These are phyloP conservation scores for Leucophora obtusa DNA, from an alignment of 2,888 invertebrate species.

Conservation along the genomic window DNA sequence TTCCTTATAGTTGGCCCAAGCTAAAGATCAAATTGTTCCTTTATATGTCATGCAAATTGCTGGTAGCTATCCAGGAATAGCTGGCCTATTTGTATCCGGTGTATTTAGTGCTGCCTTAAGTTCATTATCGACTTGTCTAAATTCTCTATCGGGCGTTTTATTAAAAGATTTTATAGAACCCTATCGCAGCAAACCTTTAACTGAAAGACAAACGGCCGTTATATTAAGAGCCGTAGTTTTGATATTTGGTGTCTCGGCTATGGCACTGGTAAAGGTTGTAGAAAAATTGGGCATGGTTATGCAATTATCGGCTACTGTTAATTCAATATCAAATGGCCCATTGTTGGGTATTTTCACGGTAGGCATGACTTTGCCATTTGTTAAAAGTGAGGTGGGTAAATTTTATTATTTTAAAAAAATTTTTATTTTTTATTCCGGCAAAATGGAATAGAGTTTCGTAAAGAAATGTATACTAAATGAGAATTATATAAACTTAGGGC, in stretches of 20 bases:
- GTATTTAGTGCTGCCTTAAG: constrained; percentile 93
- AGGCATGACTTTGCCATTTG: constrained; percentile 83
- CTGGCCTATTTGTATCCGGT: constrained; percentile 92
- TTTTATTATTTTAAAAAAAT: neutral
- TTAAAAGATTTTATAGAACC: constrained; percentile 88
- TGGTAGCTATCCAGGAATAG: constrained; percentile 86
- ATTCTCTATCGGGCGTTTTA: constrained; percentile 88
- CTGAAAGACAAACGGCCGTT: constrained; percentile 80
- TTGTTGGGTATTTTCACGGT: constrained; percentile 85
- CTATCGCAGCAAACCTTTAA: constrained; percentile 80
- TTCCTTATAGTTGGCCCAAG: constrained; percentile 82
- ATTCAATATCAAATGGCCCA: constrained; percentile 83
- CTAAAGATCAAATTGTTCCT: constrained; percentile 89
- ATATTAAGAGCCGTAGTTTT: constrained; percentile 84
- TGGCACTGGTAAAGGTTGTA: constrained; percentile 83
- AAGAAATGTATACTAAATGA: too few species aligned
- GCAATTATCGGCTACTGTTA: constrained; percentile 82
- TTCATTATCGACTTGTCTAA: constrained; percentile 87
- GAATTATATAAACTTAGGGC: too few species aligned
- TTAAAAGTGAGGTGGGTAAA: constrained; percentile 80
- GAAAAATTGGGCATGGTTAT: constrained; percentile 86
- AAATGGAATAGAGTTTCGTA: too few species aligned
- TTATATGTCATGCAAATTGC: constrained; percentile 90
- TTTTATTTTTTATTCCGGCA: neutral
- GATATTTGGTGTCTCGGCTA: constrained; percentile 83